Conservation (phyloP, 2,797 vertebrate genomes). For the Halcyon chelicuti region DNA sequence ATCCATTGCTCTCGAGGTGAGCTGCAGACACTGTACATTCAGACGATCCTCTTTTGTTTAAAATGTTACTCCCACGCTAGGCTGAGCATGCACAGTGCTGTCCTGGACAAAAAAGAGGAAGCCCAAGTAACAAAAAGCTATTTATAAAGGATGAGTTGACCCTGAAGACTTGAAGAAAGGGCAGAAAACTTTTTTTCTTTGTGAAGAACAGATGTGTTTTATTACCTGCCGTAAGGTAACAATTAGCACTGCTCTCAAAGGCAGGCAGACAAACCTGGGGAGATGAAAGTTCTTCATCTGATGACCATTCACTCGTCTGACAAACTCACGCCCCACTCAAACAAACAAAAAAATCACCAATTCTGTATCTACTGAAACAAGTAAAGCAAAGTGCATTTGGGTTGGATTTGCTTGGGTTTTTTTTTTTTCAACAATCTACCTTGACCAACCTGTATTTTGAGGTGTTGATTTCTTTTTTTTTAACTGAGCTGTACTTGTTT, state of each 20-base stretch:
- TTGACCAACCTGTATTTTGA: neutral
- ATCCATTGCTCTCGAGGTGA: neutral
- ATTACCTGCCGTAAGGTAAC: neutral
- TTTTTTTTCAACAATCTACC: neutral
- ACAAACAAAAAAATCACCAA: neutral
- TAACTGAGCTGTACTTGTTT: neutral
- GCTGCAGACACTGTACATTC: fast-evolving
- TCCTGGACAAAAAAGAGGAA: neutral
- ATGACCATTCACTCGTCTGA: neutral
- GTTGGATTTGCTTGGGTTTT: neutral
- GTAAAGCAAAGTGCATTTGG: neutral
- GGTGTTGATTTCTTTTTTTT: neutral
- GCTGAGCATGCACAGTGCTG: neutral
- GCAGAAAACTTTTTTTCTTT: neutral
- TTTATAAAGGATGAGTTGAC: neutral
- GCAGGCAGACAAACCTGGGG: neutral
- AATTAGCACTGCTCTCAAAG: neutral
- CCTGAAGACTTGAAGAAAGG: neutral
- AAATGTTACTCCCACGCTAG: neutral
- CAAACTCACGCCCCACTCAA: neutral
- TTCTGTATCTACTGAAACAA: neutral
- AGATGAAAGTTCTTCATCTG: neutral
- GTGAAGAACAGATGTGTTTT: neutral
- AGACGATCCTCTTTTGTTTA: fast-evolving
- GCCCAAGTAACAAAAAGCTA: neutral